Conservation (phyloP, 2,113 vertebrate genomes). For the Toxotes jaculatrix region DNA sequence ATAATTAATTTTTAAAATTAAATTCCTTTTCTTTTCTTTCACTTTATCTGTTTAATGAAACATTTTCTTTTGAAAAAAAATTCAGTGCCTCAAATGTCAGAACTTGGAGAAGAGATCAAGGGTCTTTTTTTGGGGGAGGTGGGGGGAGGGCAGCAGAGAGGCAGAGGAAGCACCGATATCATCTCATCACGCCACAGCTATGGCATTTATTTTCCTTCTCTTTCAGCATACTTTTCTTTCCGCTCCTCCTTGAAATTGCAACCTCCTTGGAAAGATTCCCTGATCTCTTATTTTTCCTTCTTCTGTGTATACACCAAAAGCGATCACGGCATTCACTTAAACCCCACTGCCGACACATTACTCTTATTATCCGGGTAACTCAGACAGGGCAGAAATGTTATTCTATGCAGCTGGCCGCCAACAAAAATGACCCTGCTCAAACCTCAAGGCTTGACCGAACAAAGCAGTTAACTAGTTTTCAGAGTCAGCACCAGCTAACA, state of each 20-base stretch:
- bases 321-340: slow-evolving; percentile 12
- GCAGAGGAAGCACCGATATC: slow-evolving; percentile 37
- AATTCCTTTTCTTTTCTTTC: slow-evolving; percentile 15
- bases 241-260: slow-evolving; percentile 59
- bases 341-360: slow-evolving; percentile 24
- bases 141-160: background rate
- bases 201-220: slow-evolving; percentile 64
- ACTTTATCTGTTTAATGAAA: slow-evolving; percentile 42
- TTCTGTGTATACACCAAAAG: slow-evolving; percentile 38
- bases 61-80: slow-evolving; percentile 42
- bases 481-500: slow-evolving; percentile 33
- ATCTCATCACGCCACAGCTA: slow-evolving; percentile 52
- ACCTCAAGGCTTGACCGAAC: slow-evolving; percentile 23
- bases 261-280: slow-evolving; percentile 56
- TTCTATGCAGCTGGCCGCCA: slow-evolving; percentile 14
- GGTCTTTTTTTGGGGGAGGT: background rate
- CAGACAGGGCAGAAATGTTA: slow-evolving; percentile 36
- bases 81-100: slow-evolving; percentile 44
- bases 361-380: slow-evolving; percentile 28
- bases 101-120: slow-evolving; percentile 57
- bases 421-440: slow-evolving; percentile 28
- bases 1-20: background rate
- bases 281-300: slow-evolving; percentile 46
- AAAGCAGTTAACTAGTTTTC: slow-evolving; percentile 24
- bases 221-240: slow-evolving; percentile 55